Conservation (phyloP, 1,140 invertebrate genomes). For the Ceratoteleas bidentatus region DNA sequence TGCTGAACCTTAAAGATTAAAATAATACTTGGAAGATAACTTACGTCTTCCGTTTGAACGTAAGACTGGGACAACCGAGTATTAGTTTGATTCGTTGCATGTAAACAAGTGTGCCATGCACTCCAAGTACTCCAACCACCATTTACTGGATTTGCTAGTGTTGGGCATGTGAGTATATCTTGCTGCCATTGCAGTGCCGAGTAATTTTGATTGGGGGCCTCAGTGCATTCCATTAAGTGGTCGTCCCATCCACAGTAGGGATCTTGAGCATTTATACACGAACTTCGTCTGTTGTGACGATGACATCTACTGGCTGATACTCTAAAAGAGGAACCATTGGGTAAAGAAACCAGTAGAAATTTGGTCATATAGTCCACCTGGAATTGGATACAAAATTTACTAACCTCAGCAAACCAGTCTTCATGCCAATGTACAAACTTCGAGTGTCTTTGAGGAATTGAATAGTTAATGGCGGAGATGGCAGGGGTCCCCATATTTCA, state of each 20-base stretch:
- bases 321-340: conserved; percentile 67
- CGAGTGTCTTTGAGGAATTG: conserved; percentile 91
- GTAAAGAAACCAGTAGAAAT: neutral
- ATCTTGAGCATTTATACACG: conserved; percentile 92
- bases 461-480: conserved; percentile 85
- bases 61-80: neutral
- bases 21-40: neutral
- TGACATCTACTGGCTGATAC: conserved; percentile 90
- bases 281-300: conserved; percentile 85
- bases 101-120: conserved; percentile 78
- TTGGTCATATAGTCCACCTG: too few relatives aligned
- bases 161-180: conserved; percentile 85
- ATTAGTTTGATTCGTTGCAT: conserved; percentile 76
- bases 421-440: conserved; percentile 90
- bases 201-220: conserved; percentile 84
- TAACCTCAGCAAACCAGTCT: conserved; percentile 84
- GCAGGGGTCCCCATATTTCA: conserved; percentile 90
- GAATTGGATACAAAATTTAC: neutral
- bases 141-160: conserved; percentile 84
- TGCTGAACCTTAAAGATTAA: too few relatives aligned
- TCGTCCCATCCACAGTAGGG: conserved; percentile 97
- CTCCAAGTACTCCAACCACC: conserved; percentile 84
- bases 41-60: neutral
- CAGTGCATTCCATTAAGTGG: conserved; percentile 85
- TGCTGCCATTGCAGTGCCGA: conserved; percentile 87